Evolutionary conservation across 1,140 invertebrate species (phyloP).

Genomic region (Leptopilina clavipes): DNA sequence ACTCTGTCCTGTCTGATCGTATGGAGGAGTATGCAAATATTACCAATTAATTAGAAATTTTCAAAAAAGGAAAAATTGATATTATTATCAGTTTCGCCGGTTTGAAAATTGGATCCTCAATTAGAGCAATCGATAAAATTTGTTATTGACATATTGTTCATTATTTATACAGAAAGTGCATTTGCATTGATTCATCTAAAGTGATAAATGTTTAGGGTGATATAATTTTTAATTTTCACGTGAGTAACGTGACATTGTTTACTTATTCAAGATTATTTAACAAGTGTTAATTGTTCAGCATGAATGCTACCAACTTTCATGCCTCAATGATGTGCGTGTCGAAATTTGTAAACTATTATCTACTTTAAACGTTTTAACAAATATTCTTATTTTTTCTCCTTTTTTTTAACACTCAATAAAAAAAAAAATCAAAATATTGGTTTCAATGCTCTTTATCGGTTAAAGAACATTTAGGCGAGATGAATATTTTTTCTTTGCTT

Average conservation of each 20-base stretch:
- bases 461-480: no score
- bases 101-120: background rate
- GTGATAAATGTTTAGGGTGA: background rate
- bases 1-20: constrained; percentile 23
- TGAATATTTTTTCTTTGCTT: no score
- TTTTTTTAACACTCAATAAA: no score
- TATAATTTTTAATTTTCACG: background rate
- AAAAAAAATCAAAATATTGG: no score
- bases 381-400: no score
- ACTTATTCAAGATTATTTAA: background rate
- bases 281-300: background rate
- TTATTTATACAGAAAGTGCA: background rate
- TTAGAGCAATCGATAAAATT: background rate
- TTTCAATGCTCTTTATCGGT: no score
- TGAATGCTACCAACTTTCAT: background rate
- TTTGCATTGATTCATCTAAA: background rate
- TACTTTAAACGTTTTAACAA: no score
- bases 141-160: background rate
- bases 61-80: background rate
- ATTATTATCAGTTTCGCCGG: background rate
- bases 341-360: no score
- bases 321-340: no score
- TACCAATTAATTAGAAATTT: background rate
- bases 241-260: constrained; percentile 8
- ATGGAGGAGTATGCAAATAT: background rate